These are phyloP conservation scores for Danaus chrysippus DNA, from an alignment of 2,888 invertebrate genomes.

Conservation along the genomic window DNA sequence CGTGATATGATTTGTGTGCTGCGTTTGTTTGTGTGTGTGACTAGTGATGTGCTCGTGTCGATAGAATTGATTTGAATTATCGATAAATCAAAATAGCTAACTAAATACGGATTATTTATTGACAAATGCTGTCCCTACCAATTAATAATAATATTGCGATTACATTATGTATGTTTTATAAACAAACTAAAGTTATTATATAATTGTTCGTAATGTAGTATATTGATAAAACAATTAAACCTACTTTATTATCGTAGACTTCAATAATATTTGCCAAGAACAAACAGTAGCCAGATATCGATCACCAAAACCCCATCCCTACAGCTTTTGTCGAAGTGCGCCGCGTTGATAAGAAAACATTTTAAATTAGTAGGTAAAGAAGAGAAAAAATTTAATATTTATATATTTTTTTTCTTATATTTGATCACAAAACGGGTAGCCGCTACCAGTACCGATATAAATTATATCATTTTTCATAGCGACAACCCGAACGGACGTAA, in stretches of 20 bases:
- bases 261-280: not conserved
- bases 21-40: constrained; percentile 44
- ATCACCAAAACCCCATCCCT: constrained; percentile 43
- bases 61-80: not conserved
- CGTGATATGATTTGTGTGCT: constrained; percentile 67
- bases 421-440: constrained; percentile 78
- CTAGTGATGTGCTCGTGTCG: constrained; percentile 41
- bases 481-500: constrained; percentile 76
- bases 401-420: constrained; percentile 73
- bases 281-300: constrained; percentile 25
- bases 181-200: too few relatives aligned
- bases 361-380: constrained; percentile 76
- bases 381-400: constrained; percentile 73
- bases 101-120: not conserved
- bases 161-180: too few relatives aligned
- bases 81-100: constrained; percentile 1
- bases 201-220: too few relatives aligned
- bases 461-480: constrained; percentile 79
- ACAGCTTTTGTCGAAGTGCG: constrained; percentile 67
- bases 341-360: constrained; percentile 79
- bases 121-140: too few relatives aligned
- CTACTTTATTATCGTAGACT: not conserved
- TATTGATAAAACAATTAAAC: not conserved
- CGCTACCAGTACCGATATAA: constrained; percentile 73
- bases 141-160: too few relatives aligned